Evolutionary conservation across 1,140 invertebrate genomes (phyloP), one percentile per base, ranked within the genome.

Genomic region (Gonioctena quinquepunctata): DNA sequence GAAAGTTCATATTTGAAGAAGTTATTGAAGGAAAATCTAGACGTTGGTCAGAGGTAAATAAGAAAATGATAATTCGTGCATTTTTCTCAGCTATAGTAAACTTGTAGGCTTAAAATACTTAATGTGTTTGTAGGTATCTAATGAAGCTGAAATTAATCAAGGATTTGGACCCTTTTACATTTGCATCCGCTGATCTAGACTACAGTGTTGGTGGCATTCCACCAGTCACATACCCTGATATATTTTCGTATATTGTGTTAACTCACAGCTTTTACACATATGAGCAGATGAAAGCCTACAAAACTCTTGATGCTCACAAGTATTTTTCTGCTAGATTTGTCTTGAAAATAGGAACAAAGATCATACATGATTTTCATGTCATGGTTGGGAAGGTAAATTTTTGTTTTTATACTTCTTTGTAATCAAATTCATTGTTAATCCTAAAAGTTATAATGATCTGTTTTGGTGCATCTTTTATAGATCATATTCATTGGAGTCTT

Each of bases 51-150:
- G n/a, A n/a, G n/a, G n/a, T n/a, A n/a, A n/a, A n/a, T n/a, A n/a
- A n/a, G n/a, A n/a, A n/a, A n/a, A n/a, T n/a, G n/a, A n/a, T n/a
- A n/a, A n/a, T n/a, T n/a, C n/a, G n/a, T n/a, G n/a, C n/a, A n/a
- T n/a, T n/a, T n/a, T n/a, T n/a, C n/a, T n/a, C n/a, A n/a, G n/a
- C n/a, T n/a, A n/a, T n/a, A n/a, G n/a, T n/a, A n/a, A n/a, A n/a
- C n/a, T n/a, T n/a, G n/a, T n/a, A n/a, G n/a, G n/a, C n/a, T n/a
- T n/a, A n/a, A n/a, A n/a, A n/a, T n/a, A n/a, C n/a, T n/a, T n/a
- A n/a, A n/a, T n/a, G n/a, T n/a, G n/a, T 59, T 59, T 59, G 11
- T 59, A 59, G 56, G 25, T 59, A 59, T 59, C 18, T 13, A 23
- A 59, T 59, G 56, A 26, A 59, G 25, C 22, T 27, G 25, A 59